Conservation (phyloP, 2,113 vertebrate genomes). For the Vombatus ursinus region DNA sequence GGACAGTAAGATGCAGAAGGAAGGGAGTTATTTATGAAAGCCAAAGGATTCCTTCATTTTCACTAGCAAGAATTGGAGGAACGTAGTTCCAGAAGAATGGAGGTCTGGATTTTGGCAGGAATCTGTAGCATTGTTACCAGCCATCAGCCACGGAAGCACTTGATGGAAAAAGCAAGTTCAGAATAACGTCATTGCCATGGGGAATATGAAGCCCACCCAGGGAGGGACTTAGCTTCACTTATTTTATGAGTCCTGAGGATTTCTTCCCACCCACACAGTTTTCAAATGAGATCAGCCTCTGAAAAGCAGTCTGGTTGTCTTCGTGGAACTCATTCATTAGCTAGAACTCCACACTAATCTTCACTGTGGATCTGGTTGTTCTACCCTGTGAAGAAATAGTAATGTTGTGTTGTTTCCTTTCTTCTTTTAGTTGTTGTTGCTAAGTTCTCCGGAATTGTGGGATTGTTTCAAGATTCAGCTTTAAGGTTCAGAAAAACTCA, state of each 20-base stretch:
- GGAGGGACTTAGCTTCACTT: neutral
- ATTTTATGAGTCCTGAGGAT: neutral
- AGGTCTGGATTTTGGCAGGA: neutral
- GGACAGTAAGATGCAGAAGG: neutral
- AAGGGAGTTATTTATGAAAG: neutral
- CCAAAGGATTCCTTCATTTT: no score
- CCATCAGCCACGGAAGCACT: neutral
- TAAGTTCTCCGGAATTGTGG: neutral
- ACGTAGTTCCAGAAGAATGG: neutral
- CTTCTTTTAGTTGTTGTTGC: constrained; percentile 14
- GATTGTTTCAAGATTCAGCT: neutral
- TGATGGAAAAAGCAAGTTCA: neutral
- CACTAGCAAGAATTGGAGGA: neutral
- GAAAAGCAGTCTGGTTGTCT: neutral
- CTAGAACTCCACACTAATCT: neutral
- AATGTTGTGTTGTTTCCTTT: neutral
- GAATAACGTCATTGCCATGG: neutral
- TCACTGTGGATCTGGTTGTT: neutral
- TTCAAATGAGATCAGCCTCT: constrained; percentile 31
- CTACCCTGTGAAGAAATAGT: constrained; percentile 2
- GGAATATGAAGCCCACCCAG: neutral
- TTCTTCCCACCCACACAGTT: neutral
- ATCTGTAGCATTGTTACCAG: neutral
- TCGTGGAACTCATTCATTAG: neutral
- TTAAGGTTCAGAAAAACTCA: constrained; percentile 14